Evolutionary conservation across 2,888 invertebrate genomes (phyloP), one percentile per base, ranked within the genome.

Genomic region (Dasypogon diadema): DNA sequence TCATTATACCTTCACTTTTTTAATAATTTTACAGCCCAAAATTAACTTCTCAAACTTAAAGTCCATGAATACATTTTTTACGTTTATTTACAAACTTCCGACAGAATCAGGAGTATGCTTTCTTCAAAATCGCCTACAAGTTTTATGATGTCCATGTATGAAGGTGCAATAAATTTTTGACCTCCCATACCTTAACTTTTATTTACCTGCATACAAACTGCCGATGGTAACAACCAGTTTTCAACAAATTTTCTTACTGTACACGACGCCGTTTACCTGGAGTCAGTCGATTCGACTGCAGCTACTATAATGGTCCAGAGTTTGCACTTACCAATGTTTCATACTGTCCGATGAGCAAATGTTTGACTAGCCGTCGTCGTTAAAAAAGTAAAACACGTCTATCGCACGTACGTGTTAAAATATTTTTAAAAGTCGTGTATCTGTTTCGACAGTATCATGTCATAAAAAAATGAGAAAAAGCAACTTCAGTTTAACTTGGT

Each of bases 391-490:
- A 75, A 78, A 79, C 78, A 74, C 79, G 80, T 80, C 81, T 79
- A 81, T 85, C 84, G 81, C 85, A 84, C 82, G 81, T 85, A 85
- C 79, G 83, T 85, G 85, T 84, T 85, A 85, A 85, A 84, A 83
- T 83, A 81, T 81, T 80, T 83, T 75, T 78, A 65, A 77, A 77
- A 63, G 70, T 77, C 68, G 70, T 55, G 37, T 74, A 70, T 76
- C 60, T 76, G 68, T 76, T 77, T 78, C 75, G 72, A 76, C 56
- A 77, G 74, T 70, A 76, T 72, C 72, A 72, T 76, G 77, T 65
- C 60, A 76, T 42, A 74, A 74, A 74, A n/a, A 56, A 73, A 56
- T 55, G 22, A 42, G 22, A 56, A 55, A 56, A 73, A 73, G 54
- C 16, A 24, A 73, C 18, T 42, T 42, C 12, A 42, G n/a, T 12